Conservation (phyloP, 2,888 invertebrate species). For the Tromatobia lineatoria region DNA sequence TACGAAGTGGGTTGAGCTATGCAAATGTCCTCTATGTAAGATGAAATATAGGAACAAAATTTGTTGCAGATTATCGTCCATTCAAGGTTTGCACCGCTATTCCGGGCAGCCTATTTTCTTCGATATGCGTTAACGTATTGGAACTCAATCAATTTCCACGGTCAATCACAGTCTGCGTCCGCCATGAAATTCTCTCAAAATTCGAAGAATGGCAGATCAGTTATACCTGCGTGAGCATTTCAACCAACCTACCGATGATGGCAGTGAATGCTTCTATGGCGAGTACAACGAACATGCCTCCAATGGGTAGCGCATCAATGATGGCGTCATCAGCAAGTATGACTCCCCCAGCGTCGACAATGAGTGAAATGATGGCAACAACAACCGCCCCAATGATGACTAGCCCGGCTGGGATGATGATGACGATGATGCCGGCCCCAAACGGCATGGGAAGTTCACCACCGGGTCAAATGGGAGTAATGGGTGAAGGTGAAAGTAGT, state of each 20-base stretch:
- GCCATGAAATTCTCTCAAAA: conserved; percentile 76
- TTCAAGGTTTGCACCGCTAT: conserved; percentile 77
- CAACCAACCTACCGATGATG: conserved; percentile 71
- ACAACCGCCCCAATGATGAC: background rate
- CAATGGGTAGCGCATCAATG: conserved; percentile 24
- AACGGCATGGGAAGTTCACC: background rate
- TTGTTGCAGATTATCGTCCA: conserved; percentile 75
- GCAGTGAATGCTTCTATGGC: background rate
- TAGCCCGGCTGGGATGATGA: conserved; percentile 23
- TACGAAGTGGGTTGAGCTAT: too few relatives aligned
- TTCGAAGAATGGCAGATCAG: conserved; percentile 78
- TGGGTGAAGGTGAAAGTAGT: background rate
- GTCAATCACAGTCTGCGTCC: conserved; percentile 78
- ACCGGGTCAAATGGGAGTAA: conserved; percentile 6
- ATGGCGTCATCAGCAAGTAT: background rate
- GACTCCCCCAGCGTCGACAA: too few relatives aligned
- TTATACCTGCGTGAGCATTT: conserved; percentile 77
- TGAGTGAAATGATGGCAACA: background rate
- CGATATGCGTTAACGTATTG: conserved; percentile 77
- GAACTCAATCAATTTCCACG: conserved; percentile 77
- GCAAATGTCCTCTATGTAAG: too few relatives aligned
- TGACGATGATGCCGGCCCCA: conserved; percentile 18
- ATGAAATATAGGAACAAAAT: background rate
- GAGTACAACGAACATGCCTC: conserved; percentile 42
- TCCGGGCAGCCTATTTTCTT: conserved; percentile 79